Evolutionary conservation across 2,113 vertebrate species (phyloP).

Genomic region (Phylloscopus trochilus): DNA sequence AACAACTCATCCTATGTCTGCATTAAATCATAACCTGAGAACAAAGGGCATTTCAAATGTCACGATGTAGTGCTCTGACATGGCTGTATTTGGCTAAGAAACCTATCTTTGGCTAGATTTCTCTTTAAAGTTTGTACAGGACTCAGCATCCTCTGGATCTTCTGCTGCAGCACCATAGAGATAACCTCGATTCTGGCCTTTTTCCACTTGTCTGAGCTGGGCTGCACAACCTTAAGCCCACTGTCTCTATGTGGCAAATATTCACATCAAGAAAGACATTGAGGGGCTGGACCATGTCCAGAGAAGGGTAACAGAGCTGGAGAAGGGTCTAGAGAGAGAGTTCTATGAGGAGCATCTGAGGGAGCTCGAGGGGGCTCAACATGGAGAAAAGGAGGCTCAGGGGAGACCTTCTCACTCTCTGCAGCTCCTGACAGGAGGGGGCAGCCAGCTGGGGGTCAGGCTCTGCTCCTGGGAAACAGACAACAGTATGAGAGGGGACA

Average conservation of each 20-base stretch:
- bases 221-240: not conserved
- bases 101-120: not conserved
- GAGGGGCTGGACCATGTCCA: not conserved
- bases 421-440: not conserved
- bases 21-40: conserved; percentile 14
- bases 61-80: not conserved
- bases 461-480: not conserved
- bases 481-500: not conserved
- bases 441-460: not conserved
- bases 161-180: not conserved
- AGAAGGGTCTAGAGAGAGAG: not conserved
- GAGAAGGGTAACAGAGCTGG: not conserved
- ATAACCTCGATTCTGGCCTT: not conserved
- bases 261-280: not conserved
- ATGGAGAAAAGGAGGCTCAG: not conserved
- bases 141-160: not conserved
- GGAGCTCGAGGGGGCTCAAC: not conserved
- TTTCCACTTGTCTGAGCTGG: not conserved
- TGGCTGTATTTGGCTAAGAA: not conserved
- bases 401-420: not conserved
- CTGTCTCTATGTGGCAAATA: not conserved
- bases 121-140: not conserved
- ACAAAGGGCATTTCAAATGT: conserved; percentile 46
- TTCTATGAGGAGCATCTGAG: not conserved
- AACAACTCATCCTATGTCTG: not conserved